These are phyloP conservation scores for Hololepta plana DNA, from an alignment of 2,888 invertebrate genomes.

Conservation along the genomic window DNA sequence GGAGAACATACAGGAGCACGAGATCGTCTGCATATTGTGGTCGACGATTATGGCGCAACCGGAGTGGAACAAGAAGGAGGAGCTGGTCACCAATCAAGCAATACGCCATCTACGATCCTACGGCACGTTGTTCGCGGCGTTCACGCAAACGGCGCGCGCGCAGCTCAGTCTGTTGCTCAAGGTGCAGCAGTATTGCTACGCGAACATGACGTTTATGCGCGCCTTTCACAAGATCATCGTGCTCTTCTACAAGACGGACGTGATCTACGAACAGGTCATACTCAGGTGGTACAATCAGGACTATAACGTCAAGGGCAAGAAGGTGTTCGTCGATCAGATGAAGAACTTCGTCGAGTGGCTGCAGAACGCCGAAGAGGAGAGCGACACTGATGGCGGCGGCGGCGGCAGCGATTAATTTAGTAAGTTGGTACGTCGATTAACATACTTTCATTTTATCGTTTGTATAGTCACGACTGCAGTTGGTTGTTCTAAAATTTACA, in stretches of 20 bases:
- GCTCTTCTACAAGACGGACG: slow-evolving; percentile 90
- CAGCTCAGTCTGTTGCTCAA: slow-evolving; percentile 78
- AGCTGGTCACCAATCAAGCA: slow-evolving; percentile 89
- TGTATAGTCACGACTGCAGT: too few species aligned
- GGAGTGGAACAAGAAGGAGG: slow-evolving; percentile 98
- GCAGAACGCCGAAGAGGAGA: slow-evolving; percentile 86
- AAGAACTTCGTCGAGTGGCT: slow-evolving; percentile 96
- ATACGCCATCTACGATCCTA: slow-evolving; percentile 76
- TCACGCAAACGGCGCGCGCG: slow-evolving; percentile 69
- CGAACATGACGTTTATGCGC: slow-evolving; percentile 98
- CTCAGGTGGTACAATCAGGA: slow-evolving; percentile 92
- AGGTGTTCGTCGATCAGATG: slow-evolving; percentile 97
- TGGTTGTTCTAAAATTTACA: too few species aligned
- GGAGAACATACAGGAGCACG: slow-evolving; percentile 77
- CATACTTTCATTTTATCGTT: too few species aligned
- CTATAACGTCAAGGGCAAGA: slow-evolving; percentile 87
- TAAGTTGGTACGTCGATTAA: too few species aligned
- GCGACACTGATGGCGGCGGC: slow-evolving; percentile 35
- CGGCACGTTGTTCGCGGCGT: slow-evolving; percentile 70
- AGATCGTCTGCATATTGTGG: slow-evolving; percentile 56
- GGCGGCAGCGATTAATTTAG: too few species aligned
- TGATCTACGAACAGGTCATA: slow-evolving; percentile 87
- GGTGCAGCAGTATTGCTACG: slow-evolving; percentile 95
- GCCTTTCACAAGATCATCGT: slow-evolving; percentile 95
- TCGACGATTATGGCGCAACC: slow-evolving; percentile 86